phyloP scores from a whole-genome alignment of 2,113 vertebrate genomes.

The Malurus alboscapulatus region DNA sequence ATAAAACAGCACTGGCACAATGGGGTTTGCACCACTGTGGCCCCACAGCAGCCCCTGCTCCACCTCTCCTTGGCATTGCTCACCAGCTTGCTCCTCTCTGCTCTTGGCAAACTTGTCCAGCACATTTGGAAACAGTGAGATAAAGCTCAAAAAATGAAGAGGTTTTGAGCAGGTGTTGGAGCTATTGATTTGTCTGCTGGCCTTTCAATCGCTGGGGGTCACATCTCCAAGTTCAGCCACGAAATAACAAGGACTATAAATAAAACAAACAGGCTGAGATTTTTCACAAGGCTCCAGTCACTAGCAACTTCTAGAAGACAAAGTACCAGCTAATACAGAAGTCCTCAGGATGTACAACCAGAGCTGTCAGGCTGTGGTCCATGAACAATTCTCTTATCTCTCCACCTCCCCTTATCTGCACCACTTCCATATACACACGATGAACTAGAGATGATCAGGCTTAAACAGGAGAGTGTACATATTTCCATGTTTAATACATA shows the following conservation, averaged over 20 bases:
- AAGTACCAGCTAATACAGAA: not conserved
- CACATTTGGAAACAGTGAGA: not conserved
- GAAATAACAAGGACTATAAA: not conserved
- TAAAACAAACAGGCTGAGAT: slow-evolving; percentile 2
- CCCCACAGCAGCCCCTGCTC: not conserved
- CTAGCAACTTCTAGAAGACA: not conserved
- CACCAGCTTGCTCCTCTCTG: not conserved
- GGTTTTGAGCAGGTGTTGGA: not conserved
- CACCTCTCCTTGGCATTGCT: not conserved
- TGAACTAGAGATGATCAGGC: not conserved
- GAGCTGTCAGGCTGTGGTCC: not conserved
- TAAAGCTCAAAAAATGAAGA: not conserved
- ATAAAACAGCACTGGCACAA: not conserved
- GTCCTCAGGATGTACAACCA: not conserved
- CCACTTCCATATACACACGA: not conserved
- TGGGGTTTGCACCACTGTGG: rapidly evolving
- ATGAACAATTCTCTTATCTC: not conserved
- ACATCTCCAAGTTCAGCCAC: not conserved
- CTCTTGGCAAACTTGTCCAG: not conserved
- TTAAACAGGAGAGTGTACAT: not conserved
- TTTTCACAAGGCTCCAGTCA: not conserved
- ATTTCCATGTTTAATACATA: not conserved
- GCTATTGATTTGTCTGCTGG: not conserved
- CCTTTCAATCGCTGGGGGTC: not conserved
- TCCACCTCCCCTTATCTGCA: too few relatives aligned